A percentile compares a stretch with the other conserved stretches of the same genome.
phyloP scores from a whole-genome alignment of 2,888 invertebrate species.

The Seira ritae region DNA sequence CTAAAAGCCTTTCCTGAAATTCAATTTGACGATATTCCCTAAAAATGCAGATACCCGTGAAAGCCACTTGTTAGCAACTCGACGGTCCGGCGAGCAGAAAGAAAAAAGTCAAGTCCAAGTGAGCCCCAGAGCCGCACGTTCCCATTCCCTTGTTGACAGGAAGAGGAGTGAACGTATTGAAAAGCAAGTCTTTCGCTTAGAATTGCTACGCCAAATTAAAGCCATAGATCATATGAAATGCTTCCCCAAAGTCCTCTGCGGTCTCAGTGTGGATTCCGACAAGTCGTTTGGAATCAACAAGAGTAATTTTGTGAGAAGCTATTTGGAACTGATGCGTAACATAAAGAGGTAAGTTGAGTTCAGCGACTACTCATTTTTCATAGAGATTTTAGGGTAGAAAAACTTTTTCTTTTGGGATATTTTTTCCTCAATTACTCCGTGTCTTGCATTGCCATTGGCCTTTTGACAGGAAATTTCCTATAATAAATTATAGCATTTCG shows the following conservation, averaged over 20 bases:
- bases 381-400: background rate
- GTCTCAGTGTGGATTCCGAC: conserved; percentile 64
- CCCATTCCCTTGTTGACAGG: background rate
- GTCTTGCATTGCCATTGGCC: too few relatives aligned
- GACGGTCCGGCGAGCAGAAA: background rate
- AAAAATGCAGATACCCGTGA: conserved; percentile 31
- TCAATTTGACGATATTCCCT: background rate
- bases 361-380: background rate
- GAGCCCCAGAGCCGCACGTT: background rate
- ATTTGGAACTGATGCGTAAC: conserved; percentile 62
- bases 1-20: background rate
- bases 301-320: conserved; percentile 61
- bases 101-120: background rate
- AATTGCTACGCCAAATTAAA: conserved; percentile 63
- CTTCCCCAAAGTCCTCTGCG: conserved; percentile 65
- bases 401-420: background rate
- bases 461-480: too few relatives aligned
- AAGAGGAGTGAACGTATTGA: conserved; percentile 39
- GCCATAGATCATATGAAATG: conserved; percentile 67
- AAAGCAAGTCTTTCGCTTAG: conserved; percentile 49
- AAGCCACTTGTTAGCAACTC: conserved; percentile 55
- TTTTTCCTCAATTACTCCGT: background rate
- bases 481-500: too few relatives aligned
- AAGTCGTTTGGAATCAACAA: conserved; percentile 60
- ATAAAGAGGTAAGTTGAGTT: conserved; percentile 54